These are phyloP conservation scores for Atethmia centrago DNA, from an alignment of 2,888 invertebrate genomes.

Conservation along the genomic window DNA sequence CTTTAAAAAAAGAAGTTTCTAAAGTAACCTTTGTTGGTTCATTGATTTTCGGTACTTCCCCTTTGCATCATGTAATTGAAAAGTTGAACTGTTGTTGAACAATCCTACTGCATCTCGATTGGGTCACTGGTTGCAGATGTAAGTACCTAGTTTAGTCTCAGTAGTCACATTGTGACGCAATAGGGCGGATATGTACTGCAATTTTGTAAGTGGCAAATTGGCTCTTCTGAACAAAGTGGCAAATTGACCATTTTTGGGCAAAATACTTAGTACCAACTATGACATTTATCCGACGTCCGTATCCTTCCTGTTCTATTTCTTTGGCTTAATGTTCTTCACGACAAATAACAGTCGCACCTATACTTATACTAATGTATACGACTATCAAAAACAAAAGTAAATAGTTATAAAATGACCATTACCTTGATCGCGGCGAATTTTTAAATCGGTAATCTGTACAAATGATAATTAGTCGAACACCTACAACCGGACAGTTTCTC, in stretches of 20 bases:
- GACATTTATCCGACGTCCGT: not conserved
- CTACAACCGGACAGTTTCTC: constrained; percentile 73
- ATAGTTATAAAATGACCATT: constrained; percentile 13
- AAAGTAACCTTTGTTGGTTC: constrained; percentile 33
- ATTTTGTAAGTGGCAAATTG: constrained; percentile 41
- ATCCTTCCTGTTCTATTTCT: constrained; percentile 3
- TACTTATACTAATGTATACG: not conserved
- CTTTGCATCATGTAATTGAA: not conserved
- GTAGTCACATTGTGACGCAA: constrained; percentile 9
- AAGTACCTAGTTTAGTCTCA: not conserved
- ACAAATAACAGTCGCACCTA: not conserved
- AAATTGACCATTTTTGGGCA: constrained; percentile 36
- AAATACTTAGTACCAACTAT: constrained; percentile 19
- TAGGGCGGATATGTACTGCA: constrained; percentile 29
- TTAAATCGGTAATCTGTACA: constrained; percentile 53
- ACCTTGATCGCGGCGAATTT: not conserved
- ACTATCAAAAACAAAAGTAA: constrained; percentile 15
- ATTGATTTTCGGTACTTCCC: constrained; percentile 34
- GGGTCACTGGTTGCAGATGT: not conserved
- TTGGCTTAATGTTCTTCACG: constrained; percentile 2
- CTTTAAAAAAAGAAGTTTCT: constrained; percentile 35
- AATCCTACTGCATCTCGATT: not conserved
- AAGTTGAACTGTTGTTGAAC: not conserved
- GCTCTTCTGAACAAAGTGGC: constrained; percentile 29
- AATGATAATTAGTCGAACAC: constrained; percentile 43